Percentiles rank a stretch among this genome's conserved stretches.
Evolutionary conservation across 2,888 invertebrate species (phyloP).

Genomic region (Holacanthella duospinosa): DNA sequence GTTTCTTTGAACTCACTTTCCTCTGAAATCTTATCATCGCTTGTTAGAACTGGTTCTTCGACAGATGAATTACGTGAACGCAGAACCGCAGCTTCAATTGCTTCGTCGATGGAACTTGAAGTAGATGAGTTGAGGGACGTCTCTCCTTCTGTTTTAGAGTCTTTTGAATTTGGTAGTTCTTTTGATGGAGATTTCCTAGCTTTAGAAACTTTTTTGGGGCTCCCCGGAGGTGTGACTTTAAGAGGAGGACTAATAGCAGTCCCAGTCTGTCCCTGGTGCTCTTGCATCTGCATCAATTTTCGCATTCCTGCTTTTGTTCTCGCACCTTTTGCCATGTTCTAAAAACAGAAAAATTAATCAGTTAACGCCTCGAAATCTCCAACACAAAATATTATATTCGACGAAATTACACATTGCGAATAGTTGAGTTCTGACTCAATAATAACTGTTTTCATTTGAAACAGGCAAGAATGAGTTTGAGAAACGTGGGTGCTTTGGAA

Average conservation of each 20-base stretch:
- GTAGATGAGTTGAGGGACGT: no score
- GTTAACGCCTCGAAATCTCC: background rate
- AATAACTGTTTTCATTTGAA: no score
- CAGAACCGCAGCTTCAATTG: background rate
- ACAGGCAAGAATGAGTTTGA: no score
- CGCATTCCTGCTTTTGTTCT: slow-evolving; percentile 36
- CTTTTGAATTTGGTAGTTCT: background rate
- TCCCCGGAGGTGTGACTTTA: background rate
- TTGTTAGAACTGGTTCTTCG: background rate
- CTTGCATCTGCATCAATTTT: slow-evolving; percentile 30
- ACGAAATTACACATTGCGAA: no score
- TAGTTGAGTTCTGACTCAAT: no score
- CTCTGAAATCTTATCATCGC: background rate
- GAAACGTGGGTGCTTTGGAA: no score
- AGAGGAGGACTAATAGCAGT: background rate
- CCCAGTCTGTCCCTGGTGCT: slow-evolving; percentile 8
- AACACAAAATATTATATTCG: background rate
- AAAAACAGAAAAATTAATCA: slow-evolving; percentile 7
- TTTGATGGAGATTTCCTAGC: no score
- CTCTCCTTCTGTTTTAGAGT: no score
- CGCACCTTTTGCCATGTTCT: slow-evolving; percentile 36
- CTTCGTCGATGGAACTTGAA: background rate
- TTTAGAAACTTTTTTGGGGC: no score
- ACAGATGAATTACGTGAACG: background rate
- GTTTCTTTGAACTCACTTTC: background rate